These are phyloP conservation scores for Anthopleura sola DNA, from an alignment of 64 coral and sea anemone species.

Conservation along the genomic window DNA sequence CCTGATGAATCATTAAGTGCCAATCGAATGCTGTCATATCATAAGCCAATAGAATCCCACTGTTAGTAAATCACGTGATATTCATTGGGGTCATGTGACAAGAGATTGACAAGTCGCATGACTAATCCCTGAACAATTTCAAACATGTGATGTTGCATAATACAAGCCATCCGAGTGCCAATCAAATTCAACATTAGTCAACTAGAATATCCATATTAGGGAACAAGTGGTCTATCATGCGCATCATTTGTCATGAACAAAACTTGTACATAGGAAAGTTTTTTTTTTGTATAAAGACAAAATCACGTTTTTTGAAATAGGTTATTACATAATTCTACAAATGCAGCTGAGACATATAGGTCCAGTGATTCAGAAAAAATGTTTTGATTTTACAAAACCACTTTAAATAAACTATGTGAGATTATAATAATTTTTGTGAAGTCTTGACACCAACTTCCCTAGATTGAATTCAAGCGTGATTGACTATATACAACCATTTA, in stretches of 20 bases:
- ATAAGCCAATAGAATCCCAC: slow-evolving; percentile 78
- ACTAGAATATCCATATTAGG: not conserved
- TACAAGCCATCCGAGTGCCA: not conserved
- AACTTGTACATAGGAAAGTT: too few species aligned
- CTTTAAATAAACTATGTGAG: not conserved
- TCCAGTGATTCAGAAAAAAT: not conserved
- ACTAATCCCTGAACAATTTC: not conserved
- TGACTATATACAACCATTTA: too few species aligned
- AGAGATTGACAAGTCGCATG: not conserved
- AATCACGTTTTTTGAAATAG: too few species aligned
- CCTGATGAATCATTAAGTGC: not conserved
- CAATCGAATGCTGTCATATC: slow-evolving; percentile 56
- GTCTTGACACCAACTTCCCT: too few species aligned
- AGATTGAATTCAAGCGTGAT: too few species aligned
- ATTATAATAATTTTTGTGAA: too few species aligned
- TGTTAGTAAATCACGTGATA: slow-evolving; percentile 60
- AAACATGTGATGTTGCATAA: too few species aligned
- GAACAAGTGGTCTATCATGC: not conserved
- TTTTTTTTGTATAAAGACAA: too few species aligned
- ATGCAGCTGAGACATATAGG: too few species aligned
- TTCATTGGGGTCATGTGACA: not conserved
- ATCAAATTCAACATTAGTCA: not conserved
- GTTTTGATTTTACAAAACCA: not conserved
- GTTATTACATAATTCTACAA: too few species aligned
- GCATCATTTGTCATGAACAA: not conserved